phyloP scores from a whole-genome alignment of 2,888 invertebrate species.

The Hylaea fasciaria region DNA sequence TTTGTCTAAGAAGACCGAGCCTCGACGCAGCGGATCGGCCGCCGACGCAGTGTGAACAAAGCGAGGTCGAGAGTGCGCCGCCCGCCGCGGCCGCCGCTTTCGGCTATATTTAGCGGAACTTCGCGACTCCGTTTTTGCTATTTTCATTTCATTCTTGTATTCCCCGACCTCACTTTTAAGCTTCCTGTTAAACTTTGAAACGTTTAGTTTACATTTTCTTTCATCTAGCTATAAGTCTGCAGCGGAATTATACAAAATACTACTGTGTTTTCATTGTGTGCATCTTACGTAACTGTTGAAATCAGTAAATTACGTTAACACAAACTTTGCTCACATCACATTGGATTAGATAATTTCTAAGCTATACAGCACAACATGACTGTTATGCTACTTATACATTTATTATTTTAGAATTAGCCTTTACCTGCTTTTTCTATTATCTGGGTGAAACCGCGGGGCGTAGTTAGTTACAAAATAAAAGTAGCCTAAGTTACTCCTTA shows the following conservation, averaged over 20 bases:
- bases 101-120: constrained; percentile 82
- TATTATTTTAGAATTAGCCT: too few species aligned
- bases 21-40: constrained; percentile 41
- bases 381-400: too few species aligned
- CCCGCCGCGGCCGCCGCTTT: constrained; percentile 54
- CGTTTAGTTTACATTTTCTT: constrained; percentile 27
- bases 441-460: too few species aligned
- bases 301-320: too few species aligned
- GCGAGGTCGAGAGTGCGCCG: constrained; percentile 66
- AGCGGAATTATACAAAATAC: background rate
- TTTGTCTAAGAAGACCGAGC: constrained; percentile 38
- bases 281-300: too few species aligned
- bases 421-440: too few species aligned
- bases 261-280: too few species aligned
- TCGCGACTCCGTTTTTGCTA: constrained; percentile 82
- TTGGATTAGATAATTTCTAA: too few species aligned
- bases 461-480: too few species aligned
- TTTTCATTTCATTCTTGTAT: constrained; percentile 81
- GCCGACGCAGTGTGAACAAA: constrained; percentile 55
- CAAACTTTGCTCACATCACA: too few species aligned
- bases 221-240: background rate
- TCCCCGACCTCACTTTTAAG: constrained; percentile 65
- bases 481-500: too few species aligned
- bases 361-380: too few species aligned
- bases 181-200: constrained; percentile 55